Evolutionary conservation across 1,140 invertebrate genomes (phyloP), one percentile per base, ranked within the genome.

Genomic region (Megalonaias nervosa): DNA sequence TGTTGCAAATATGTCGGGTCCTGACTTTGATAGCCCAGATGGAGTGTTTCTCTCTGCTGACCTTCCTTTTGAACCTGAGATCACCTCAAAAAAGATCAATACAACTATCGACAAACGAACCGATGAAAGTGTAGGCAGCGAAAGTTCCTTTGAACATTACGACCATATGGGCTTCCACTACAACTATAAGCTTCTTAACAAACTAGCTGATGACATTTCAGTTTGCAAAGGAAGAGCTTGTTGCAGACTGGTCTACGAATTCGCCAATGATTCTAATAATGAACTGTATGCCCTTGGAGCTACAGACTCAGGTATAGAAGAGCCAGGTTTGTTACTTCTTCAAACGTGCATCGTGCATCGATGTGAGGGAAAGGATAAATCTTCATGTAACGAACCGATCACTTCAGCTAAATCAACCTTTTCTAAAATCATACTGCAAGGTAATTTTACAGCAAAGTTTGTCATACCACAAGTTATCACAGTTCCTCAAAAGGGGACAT

Each of bases 241-340:
- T 67, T 78, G 76, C 69, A 59, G 23, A 38, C 66, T 74, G 0
- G 48, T 67, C 13, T 78, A 73, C 21, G 9, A 60, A 23, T 78
- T 78, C 59, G 69, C 68, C 26, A 14, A 48, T 17, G 26, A 58
- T 4, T 65, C 57, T 21, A n/a, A 58, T 4, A 14, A 60, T 17
- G 76, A 78, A 26, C 17, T 55, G 13, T 68, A 61, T 31, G 55
- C 70, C 17, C 56, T 78, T 26, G 64, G 71, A 26, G 76, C 60
- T 15, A 55, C 31, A 2, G 76, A 78, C 58, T 56, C 67, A n/a
- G 14, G 11, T 16, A 62, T 73, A 57, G 14, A 56, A 14, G 21
- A 74, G 17, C 76, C 76, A n/a, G 76, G 76, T 9, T 31, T 38
- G 17, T 60, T 78, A 19, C 76, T 69, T 56, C 67, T 78, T 71